Evolutionary conservation across 1,140 invertebrate genomes (phyloP), one percentile per base, ranked within the genome.

Genomic region (Drosophila melanica): DNA sequence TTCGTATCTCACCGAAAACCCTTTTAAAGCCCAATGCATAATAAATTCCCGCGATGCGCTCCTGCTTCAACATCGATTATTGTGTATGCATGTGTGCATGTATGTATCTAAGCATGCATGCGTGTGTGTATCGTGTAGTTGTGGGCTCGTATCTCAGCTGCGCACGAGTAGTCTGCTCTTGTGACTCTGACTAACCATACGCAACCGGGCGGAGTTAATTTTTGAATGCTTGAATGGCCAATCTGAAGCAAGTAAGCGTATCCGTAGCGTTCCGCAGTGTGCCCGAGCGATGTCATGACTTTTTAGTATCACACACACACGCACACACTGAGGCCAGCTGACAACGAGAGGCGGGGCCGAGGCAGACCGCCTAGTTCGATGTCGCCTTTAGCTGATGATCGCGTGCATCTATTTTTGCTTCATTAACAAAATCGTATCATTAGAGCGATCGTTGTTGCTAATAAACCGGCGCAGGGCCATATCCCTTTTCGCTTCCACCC

Each of bases 241-340:
- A 91, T 91, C 90, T 91, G 84, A 90, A 91, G 84, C 90, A 91
- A 91, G 90, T 90, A 91, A 91, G 90, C 90, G 87, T 91, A 90
- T 90, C 90, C 90, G 90, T 87, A 90, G 80, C 90, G 89, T 90
- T 90, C 75, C 84, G 84, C 89, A 75, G 80, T 75, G 73, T 90
- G 82, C 80, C 75, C 89, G 75, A 79, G 79, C 68, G 89, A 90
- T 90, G 90, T 90, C 90, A 90, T 90, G 90, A 90, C 84, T 90
- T 90, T 79, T 90, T 90, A 89, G 82, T 71, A 86, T 86, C 82
- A 86, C 70, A 87, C 75, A 86, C 66, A 77, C 50, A 58, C 57
- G n/a, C n/a, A 58, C 45, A 39, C 39, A 33, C 65, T 16, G 23
- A 44, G 11, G 20, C 44, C 30, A 48, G 18, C 51, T 42, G 37